Evolutionary conservation across 2,888 invertebrate genomes (phyloP).

Genomic region (Drosophila hamatofila): DNA sequence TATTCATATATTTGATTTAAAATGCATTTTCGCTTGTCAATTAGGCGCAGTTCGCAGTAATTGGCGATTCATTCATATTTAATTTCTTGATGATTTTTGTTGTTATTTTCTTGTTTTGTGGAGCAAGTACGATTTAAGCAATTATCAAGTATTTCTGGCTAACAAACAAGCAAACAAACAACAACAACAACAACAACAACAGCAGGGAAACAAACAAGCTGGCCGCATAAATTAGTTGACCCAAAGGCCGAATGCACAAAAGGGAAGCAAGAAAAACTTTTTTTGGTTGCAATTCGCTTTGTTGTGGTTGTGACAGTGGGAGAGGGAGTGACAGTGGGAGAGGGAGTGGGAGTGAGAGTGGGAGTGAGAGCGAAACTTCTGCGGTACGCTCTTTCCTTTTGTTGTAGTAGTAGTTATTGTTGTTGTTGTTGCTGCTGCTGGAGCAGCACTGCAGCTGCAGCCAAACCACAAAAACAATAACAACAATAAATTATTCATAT

Average conservation of each 20-base stretch:
- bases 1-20: not conserved
- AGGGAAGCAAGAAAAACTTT: slow-evolving; percentile 57
- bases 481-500: slow-evolving; percentile 60
- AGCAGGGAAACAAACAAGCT: slow-evolving; percentile 33
- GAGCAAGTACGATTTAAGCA: slow-evolving; percentile 30
- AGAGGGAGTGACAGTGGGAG: too few species aligned
- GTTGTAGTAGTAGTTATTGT: not conserved
- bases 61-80: slow-evolving; percentile 35
- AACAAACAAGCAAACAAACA: slow-evolving; percentile 15
- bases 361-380: not conserved
- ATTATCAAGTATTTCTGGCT: slow-evolving; percentile 37
- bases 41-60: slow-evolving; percentile 8
- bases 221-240: slow-evolving; percentile 65
- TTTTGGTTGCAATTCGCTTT: slow-evolving; percentile 61
- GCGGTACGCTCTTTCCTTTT: not conserved
- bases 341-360: too few species aligned
- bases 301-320: slow-evolving; percentile 57
- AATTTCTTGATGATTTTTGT: slow-evolving; percentile 17
- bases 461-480: slow-evolving; percentile 44
- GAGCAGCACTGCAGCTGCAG: slow-evolving; percentile 24
- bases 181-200: not conserved
- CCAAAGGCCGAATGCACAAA: slow-evolving; percentile 41
- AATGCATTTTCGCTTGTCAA: slow-evolving; percentile 1
- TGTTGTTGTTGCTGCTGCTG: not conserved
- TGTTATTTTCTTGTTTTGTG: not conserved